Percentiles rank a stretch among this genome's conserved stretches.
Conservation (phyloP, 1,140 invertebrate genomes). For the Drosophila repletoides region DNA sequence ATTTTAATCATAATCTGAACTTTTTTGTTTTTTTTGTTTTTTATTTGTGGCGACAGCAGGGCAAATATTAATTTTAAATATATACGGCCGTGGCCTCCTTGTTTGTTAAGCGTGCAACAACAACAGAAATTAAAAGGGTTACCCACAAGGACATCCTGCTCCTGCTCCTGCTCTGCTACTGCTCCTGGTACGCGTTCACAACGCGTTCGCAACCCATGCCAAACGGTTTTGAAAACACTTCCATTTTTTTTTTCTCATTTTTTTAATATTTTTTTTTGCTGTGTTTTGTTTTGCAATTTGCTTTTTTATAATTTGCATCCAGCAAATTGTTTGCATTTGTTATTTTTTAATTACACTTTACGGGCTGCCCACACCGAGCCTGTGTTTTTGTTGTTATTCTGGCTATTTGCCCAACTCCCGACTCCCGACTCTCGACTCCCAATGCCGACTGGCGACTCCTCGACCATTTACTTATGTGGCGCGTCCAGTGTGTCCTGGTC, state of each 20-base stretch:
- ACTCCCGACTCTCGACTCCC: too few species aligned
- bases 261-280: conserved; percentile 33
- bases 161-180: too few species aligned
- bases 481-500: conserved; percentile 41
- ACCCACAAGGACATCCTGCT: conserved; percentile 56
- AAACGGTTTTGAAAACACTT: conserved; percentile 28
- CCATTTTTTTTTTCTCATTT: conserved; percentile 21
- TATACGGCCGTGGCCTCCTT: conserved; percentile 25
- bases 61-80: conserved; percentile 52
- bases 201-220: conserved; percentile 16
- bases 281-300: conserved; percentile 30
- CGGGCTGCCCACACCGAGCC: conserved; percentile 6
- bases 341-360: conserved; percentile 73
- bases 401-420: too few species aligned
- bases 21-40: background rate
- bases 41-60: conserved; percentile 15
- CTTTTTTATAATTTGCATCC: conserved; percentile 38
- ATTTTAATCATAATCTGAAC: conserved; percentile 30
- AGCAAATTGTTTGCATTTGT: conserved; percentile 49
- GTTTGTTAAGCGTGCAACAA: conserved; percentile 46
- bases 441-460: too few species aligned
- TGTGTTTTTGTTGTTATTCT: conserved; percentile 1
- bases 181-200: too few species aligned
- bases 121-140: conserved; percentile 45
- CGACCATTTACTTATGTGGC: conserved; percentile 36